phyloP scores from a whole-genome alignment of 2,888 invertebrate genomes.

The Chrysina gloriosa region DNA sequence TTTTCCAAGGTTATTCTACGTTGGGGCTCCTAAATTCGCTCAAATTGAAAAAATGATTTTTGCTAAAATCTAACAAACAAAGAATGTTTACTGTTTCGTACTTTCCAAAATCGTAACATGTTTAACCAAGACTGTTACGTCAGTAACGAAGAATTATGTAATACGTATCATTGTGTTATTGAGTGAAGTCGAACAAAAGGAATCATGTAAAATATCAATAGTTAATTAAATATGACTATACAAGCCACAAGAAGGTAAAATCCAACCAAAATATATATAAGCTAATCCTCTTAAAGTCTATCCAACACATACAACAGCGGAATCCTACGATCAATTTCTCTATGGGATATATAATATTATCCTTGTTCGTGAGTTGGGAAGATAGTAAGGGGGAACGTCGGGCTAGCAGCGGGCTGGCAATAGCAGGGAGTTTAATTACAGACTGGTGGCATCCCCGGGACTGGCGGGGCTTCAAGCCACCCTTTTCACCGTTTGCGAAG shows the following conservation, averaged over 20 bases:
- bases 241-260: conserved; percentile 48
- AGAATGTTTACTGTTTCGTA: too few relatives aligned
- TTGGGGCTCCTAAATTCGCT: too few relatives aligned
- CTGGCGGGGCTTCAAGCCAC: conserved; percentile 59
- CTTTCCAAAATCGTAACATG: too few relatives aligned
- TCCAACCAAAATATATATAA: conserved; percentile 51
- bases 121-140: too few relatives aligned
- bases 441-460: conserved; percentile 63
- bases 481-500: conserved; percentile 49
- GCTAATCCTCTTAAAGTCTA: conserved; percentile 55
- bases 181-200: conserved; percentile 27
- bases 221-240: conserved; percentile 50
- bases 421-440: conserved; percentile 64
- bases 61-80: too few relatives aligned
- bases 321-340: conserved; percentile 60
- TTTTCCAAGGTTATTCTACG: too few relatives aligned
- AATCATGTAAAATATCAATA: conserved; percentile 40
- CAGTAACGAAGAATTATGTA: too few relatives aligned
- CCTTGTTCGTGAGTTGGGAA: conserved; percentile 58
- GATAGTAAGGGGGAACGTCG: conserved; percentile 55
- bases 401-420: conserved; percentile 54
- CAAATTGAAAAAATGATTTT: too few relatives aligned
- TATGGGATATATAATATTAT: conserved; percentile 60
- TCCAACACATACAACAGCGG: conserved; percentile 54
- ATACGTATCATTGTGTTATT: too few relatives aligned